phyloP scores from a whole-genome alignment of 2,888 invertebrate species.

The Leptogaster cylindrica region DNA sequence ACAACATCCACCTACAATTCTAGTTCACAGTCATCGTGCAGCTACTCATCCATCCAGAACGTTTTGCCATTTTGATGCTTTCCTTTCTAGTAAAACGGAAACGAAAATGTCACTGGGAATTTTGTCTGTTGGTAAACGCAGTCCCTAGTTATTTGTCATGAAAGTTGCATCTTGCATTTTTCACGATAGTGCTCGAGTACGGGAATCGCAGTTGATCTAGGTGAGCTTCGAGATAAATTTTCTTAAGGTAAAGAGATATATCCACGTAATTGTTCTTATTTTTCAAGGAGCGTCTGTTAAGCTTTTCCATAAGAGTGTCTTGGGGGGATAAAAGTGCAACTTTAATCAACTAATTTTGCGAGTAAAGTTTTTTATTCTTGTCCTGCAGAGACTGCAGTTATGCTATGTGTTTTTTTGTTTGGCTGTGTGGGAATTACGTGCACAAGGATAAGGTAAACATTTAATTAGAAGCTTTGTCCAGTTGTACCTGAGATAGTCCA shows the following conservation, averaged over 20 bases:
- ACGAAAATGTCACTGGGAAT: slow-evolving; percentile 29
- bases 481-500: too few species aligned
- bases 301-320: slow-evolving; percentile 1
- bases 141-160: slow-evolving; percentile 20
- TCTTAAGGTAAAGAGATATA: slow-evolving; percentile 1
- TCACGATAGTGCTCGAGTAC: slow-evolving; percentile 5
- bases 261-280: slow-evolving; percentile 9
- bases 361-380: too few species aligned
- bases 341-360: slow-evolving; percentile 6
- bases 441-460: too few species aligned
- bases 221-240: slow-evolving; percentile 7
- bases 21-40: neutral
- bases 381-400: too few species aligned
- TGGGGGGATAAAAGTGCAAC: neutral
- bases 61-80: slow-evolving; percentile 6
- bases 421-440: too few species aligned
- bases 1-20: neutral
- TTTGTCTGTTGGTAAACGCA: slow-evolving; percentile 19
- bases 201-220: slow-evolving; percentile 20
- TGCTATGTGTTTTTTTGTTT: too few species aligned
- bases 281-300: slow-evolving; percentile 1
- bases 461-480: too few species aligned
- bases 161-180: slow-evolving; percentile 25
- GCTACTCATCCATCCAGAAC: slow-evolving; percentile 1
- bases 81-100: neutral